A percentile compares a stretch with the other conserved stretches of the same genome.
Evolutionary conservation across 2,113 vertebrate genomes (phyloP).

Genomic region (Aleadryas rufinucha): DNA sequence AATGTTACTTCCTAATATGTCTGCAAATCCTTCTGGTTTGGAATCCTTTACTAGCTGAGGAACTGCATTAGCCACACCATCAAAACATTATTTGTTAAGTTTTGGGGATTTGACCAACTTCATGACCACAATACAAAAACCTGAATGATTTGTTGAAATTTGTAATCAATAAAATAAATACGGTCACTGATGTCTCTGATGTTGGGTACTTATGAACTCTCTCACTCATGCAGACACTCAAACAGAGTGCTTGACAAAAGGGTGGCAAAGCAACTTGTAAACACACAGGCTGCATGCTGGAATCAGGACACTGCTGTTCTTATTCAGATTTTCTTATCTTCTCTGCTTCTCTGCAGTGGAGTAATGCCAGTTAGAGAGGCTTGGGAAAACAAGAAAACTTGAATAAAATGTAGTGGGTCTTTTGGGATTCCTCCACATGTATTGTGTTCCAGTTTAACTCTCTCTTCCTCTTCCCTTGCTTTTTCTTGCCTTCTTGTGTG

Average conservation of each 20-base stretch:
- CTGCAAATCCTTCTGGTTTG: background rate
- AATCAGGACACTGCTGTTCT: background rate
- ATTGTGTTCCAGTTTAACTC: background rate
- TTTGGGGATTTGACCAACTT: background rate
- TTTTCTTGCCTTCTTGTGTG: background rate
- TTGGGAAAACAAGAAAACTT: slow-evolving; percentile 33
- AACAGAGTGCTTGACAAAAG: background rate
- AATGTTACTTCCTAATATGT: background rate
- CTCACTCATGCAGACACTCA: background rate
- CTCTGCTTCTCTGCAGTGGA: background rate
- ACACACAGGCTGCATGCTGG: background rate
- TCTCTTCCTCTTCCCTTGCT: background rate
- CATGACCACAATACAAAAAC: background rate
- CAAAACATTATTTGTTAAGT: background rate
- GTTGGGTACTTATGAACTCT: background rate
- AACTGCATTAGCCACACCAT: background rate
- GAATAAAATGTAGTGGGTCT: slow-evolving; percentile 8
- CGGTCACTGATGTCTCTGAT: background rate
- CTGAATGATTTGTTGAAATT: background rate
- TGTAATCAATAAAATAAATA: background rate
- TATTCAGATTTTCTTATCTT: slow-evolving; percentile 26
- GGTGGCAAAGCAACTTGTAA: background rate
- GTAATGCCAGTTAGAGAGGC: background rate
- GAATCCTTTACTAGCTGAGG: background rate
- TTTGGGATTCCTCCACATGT: background rate